Conservation (phyloP, 2,113 vertebrate species). For the Hypanus sabinus region DNA sequence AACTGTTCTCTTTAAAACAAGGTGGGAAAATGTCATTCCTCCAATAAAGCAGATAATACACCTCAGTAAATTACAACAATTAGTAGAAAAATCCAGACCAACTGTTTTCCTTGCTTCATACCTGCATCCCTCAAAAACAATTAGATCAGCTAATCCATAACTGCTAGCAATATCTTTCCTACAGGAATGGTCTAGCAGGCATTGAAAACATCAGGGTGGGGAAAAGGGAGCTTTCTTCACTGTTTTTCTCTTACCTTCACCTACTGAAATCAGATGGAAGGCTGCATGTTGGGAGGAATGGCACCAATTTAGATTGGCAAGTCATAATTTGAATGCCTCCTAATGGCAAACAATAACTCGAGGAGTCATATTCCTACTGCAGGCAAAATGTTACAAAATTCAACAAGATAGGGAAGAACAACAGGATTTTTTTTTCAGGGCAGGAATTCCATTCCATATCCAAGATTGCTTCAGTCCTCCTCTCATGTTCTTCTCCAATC, state of each 20-base stretch:
- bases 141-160: not conserved
- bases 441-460: not conserved
- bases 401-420: not conserved
- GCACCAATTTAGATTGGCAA: not conserved
- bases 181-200: not conserved
- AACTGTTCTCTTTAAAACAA: constrained; percentile 9
- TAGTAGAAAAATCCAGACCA: not conserved
- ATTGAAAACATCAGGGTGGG: not conserved
- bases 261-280: not conserved
- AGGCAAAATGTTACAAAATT: not conserved
- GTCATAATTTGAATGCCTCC: not conserved
- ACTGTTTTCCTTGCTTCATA: not conserved
- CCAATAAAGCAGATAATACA: not conserved
- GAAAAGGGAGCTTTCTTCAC: not conserved
- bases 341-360: not conserved
- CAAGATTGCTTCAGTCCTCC: not conserved
- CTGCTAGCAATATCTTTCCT: not conserved
- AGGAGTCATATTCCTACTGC: not conserved
- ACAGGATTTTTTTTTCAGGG: not conserved
- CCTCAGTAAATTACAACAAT: not conserved
- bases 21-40: not conserved
- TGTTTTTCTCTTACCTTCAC: not conserved
- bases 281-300: not conserved
- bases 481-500: too few species aligned
- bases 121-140: not conserved